Percentiles rank a stretch among this genome's conserved stretches.
Evolutionary conservation across 2,113 vertebrate species (phyloP).

Genomic region (Melanotaenia duboulayi): DNA sequence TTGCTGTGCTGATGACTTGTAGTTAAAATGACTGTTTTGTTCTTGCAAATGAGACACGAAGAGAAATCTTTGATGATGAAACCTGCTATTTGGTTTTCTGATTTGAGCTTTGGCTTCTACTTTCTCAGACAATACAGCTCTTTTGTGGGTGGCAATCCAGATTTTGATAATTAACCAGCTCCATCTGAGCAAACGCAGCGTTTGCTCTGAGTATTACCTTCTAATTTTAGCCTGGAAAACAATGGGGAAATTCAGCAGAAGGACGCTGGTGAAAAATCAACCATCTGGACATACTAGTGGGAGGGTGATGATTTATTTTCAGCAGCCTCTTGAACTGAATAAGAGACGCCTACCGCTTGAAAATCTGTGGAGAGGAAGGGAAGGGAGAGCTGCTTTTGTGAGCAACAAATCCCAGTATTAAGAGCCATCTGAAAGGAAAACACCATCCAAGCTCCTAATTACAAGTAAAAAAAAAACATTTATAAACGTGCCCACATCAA

Average conservation of each 20-base stretch:
- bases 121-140: conserved; percentile 27
- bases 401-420: conserved; percentile 73
- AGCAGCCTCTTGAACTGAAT: conserved; percentile 65
- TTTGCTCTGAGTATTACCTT: conserved; percentile 69
- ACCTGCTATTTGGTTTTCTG: conserved; percentile 35
- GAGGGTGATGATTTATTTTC: conserved; percentile 77
- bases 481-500: conserved; percentile 6
- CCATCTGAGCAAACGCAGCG: conserved; percentile 70
- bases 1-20: conserved; percentile 20
- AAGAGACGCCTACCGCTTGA: conserved; percentile 66
- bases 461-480: conserved; percentile 23
- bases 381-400: conserved; percentile 48
- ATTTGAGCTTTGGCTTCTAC: conserved; percentile 22
- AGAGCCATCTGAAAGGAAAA: conserved; percentile 72
- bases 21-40: conserved; percentile 5
- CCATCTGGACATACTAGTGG: conserved; percentile 76
- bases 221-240: conserved; percentile 76
- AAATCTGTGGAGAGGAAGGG: conserved; percentile 60
- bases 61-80: conserved; percentile 15
- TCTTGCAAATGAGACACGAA: conserved; percentile 4
- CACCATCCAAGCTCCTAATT: conserved; percentile 64
- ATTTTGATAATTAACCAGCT: conserved; percentile 72
- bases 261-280: conserved; percentile 67
- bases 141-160: conserved; percentile 64
- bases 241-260: conserved; percentile 76